Percentiles rank a stretch among this genome's conserved stretches.
Conservation (phyloP, 2,888 invertebrate species). For the Siphonodentalium dalli region DNA sequence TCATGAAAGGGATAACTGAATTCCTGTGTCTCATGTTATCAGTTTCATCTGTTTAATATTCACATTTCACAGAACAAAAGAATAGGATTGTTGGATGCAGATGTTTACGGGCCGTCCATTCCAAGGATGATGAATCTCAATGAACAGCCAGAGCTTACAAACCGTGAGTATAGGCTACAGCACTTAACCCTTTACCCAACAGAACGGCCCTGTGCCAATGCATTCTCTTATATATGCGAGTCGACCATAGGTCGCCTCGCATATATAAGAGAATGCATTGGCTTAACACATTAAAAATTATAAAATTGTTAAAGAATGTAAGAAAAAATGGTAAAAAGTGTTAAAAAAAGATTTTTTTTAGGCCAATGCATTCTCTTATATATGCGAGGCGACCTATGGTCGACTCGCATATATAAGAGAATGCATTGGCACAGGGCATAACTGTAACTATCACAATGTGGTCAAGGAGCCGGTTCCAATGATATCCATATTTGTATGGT, state of each 20-base stretch:
- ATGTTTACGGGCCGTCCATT: slow-evolving; percentile 93
- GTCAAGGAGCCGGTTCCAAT: no score
- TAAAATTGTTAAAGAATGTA: no score
- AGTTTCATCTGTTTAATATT: background rate
- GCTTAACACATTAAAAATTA: background rate
- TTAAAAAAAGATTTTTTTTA: no score
- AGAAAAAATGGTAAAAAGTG: no score
- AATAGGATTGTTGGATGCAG: slow-evolving; percentile 89
- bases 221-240: background rate
- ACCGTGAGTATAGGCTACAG: slow-evolving; percentile 66
- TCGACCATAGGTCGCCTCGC: background rate
- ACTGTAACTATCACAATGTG: no score
- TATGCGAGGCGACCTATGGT: no score
- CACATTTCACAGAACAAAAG: slow-evolving; percentile 34
- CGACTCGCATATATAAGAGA: no score
- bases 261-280: background rate
- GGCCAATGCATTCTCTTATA: no score
- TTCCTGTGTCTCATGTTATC: background rate
- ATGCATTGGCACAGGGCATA: no score
- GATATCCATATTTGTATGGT: no score
- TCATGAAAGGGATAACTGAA: background rate
- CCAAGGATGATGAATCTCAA: slow-evolving; percentile 93
- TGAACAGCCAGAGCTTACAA: slow-evolving; percentile 80
- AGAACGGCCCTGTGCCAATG: background rate
- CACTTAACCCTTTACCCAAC: background rate